These are phyloP conservation scores for Halictus quadricinctus DNA, from an alignment of 2,888 invertebrate genomes.

Conservation along the genomic window DNA sequence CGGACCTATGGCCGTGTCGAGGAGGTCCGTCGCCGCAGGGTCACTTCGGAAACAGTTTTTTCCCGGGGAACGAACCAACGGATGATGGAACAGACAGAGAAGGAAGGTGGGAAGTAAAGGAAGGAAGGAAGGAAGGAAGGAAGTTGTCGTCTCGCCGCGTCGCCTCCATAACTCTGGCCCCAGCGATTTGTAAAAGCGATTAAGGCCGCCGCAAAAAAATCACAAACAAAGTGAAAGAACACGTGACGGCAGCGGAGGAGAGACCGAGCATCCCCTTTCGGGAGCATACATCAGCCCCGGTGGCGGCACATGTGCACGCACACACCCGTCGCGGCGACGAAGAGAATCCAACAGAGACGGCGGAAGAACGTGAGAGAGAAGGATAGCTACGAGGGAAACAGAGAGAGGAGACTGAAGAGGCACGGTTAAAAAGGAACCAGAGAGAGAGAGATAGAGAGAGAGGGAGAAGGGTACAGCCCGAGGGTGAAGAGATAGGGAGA, in stretches of 20 bases:
- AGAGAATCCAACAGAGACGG: neutral
- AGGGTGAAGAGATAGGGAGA: slow-evolving; percentile 54
- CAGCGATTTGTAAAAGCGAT: slow-evolving; percentile 63
- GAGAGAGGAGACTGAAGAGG: slow-evolving; percentile 3
- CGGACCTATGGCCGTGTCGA: neutral
- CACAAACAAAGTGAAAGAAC: slow-evolving; percentile 75
- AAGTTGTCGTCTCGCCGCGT: neutral
- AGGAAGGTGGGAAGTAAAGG: neutral
- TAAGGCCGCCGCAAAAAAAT: slow-evolving; percentile 69
- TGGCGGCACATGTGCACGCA: slow-evolving; percentile 68
- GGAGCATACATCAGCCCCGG: slow-evolving; percentile 75
- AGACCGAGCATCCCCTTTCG: slow-evolving; percentile 67
- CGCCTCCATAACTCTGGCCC: slow-evolving; percentile 35
- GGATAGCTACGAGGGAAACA: neutral
- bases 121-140: neutral
- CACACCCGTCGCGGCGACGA: neutral
- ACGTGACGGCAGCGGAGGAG: slow-evolving; percentile 71
- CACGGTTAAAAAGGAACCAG: neutral
- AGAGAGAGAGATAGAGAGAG: slow-evolving; percentile 63
- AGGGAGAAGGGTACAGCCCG: slow-evolving; percentile 8
- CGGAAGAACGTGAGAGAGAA: neutral
- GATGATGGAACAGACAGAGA: neutral
- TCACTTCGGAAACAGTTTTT: slow-evolving; percentile 17
- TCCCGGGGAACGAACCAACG: slow-evolving; percentile 11
- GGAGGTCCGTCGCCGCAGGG: neutral